Evolutionary conservation across 1,140 invertebrate species (phyloP), one percentile per base, ranked within the genome.

Genomic region (Nasonia vitripennis): DNA sequence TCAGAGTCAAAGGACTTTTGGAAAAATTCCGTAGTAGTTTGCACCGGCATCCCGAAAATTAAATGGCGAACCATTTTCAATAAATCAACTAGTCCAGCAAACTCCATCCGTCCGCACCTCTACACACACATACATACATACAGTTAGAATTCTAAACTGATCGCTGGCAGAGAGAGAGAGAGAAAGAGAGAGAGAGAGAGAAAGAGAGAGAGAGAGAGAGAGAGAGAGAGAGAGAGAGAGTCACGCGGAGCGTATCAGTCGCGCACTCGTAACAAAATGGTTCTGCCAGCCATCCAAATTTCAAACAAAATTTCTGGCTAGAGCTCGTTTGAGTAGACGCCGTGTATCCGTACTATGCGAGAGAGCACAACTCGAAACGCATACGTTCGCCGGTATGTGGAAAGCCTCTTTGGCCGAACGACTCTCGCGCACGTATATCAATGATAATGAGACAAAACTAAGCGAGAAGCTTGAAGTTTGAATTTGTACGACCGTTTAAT

Each of bases 381-480:
- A 62, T 62, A 62, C 55, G 20, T 62, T 51, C 14, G 12, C 2
- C 14, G 51, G 5, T n/a, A 62, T 20, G n/a, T 20, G 17, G 55
- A 62, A 62, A 20, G 2, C 6, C 55, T 62, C 55, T 62, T n/a
- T 62, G 0, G 55, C 20, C n/a, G 17, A 9, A 51, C 20, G 27
- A 71, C 68, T 71, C 27, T 71, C 68, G 68, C 68, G 23, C 68
- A 45, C 9, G 74, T 62, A 78, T 27, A 67, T 79, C 6, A n/a
- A 71, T 41, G 37, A 73, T 82, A 74, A 82, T 55, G 70, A 82
- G 81, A 82, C 81, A 82, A 74, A 82, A 71, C 67, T 48, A 70
- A 75, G 34, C n/a, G 68, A 45, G 79, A 71, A 71, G 20, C 79
- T 68, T 71, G 68, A 81, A 81, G 79, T 71, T 80, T 68, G 78